A percentile compares a stretch with the other conserved stretches of the same genome.
Evolutionary conservation across 2,888 invertebrate species (phyloP).

Genomic region (Coenonympha arcania): DNA sequence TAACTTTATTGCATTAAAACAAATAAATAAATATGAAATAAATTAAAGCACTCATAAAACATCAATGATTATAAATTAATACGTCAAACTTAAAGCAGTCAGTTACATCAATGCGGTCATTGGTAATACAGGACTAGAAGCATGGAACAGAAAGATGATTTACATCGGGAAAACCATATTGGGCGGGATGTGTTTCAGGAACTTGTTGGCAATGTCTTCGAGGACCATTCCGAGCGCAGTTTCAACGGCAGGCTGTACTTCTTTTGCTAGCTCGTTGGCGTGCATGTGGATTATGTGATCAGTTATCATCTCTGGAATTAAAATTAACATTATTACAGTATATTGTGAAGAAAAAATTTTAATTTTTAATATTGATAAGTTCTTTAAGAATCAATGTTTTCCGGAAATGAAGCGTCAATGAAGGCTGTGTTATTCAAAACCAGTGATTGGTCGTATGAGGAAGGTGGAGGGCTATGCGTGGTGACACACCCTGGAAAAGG

Average conservation of each 20-base stretch:
- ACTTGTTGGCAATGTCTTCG: constrained; percentile 73
- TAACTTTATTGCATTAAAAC: neutral
- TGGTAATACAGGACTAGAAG: neutral
- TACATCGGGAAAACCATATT: constrained; percentile 66
- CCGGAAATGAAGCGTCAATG: too few relatives aligned
- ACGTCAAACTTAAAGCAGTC: neutral
- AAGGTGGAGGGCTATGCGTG: too few relatives aligned
- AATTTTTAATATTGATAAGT: too few relatives aligned
- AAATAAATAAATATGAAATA: constrained; percentile 8
- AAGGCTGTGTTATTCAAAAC: too few relatives aligned
- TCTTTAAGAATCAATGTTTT: too few relatives aligned
- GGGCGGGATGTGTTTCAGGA: constrained; percentile 61
- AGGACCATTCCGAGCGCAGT: constrained; percentile 74
- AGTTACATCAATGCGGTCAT: neutral
- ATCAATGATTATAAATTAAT: neutral
- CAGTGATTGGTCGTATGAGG: too few relatives aligned
- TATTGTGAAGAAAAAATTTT: too few relatives aligned
- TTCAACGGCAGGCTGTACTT: constrained; percentile 76
- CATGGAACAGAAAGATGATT: neutral
- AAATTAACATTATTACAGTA: constrained; percentile 2
- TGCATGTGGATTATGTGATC: constrained; percentile 75
- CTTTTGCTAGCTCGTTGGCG: constrained; percentile 69
- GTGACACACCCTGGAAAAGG: too few relatives aligned
- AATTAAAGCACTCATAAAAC: neutral
- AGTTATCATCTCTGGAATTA: constrained; percentile 72